These are phyloP conservation scores for Unio pictorum DNA, from an alignment of 2,888 invertebrate genomes.

Conservation along the genomic window DNA sequence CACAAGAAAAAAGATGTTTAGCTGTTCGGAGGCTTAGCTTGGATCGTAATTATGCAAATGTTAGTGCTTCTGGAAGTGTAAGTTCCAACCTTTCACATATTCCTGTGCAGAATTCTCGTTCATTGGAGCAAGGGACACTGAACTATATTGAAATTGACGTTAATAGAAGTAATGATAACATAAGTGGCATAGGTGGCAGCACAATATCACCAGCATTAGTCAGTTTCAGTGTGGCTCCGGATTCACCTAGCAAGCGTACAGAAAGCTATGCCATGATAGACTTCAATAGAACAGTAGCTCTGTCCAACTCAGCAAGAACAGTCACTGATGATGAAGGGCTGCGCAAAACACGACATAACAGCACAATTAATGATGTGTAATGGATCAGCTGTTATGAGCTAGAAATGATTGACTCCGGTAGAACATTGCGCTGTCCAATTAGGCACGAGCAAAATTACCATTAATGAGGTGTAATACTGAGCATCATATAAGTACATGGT, in stretches of 20 bases:
- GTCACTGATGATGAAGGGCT: conserved; percentile 76
- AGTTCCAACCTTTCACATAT: conserved; percentile 15
- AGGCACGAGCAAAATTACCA: too few species aligned
- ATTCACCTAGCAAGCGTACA: conserved; percentile 58
- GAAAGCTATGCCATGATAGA: conserved; percentile 91
- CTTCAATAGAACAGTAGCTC: conserved; percentile 92
- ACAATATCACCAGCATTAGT: conserved; percentile 52
- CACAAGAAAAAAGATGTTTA: conserved; percentile 1
- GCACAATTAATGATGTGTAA: conserved; percentile 50
- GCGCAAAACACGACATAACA: conserved; percentile 64
- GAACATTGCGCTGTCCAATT: too few species aligned
- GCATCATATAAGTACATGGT: too few species aligned
- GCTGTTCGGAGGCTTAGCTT: conserved; percentile 22
- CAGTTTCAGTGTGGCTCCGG: conserved; percentile 49
- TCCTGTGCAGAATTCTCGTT: conserved; percentile 10
- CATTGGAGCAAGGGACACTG: conserved; percentile 36
- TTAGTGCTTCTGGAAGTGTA: conserved; percentile 25
- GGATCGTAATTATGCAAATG: conserved; percentile 46
- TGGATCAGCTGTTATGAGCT: too few species aligned
- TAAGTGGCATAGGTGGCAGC: conserved; percentile 29
- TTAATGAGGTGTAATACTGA: too few species aligned
- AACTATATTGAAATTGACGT: conserved; percentile 62
- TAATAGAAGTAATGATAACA: conserved; percentile 41
- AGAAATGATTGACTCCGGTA: too few species aligned
- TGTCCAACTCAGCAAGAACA: conserved; percentile 85